Base-by-base conservation (phyloP, 35 echinoderm and acorn worm genomes). In the Amphiura filiformis region DNA sequence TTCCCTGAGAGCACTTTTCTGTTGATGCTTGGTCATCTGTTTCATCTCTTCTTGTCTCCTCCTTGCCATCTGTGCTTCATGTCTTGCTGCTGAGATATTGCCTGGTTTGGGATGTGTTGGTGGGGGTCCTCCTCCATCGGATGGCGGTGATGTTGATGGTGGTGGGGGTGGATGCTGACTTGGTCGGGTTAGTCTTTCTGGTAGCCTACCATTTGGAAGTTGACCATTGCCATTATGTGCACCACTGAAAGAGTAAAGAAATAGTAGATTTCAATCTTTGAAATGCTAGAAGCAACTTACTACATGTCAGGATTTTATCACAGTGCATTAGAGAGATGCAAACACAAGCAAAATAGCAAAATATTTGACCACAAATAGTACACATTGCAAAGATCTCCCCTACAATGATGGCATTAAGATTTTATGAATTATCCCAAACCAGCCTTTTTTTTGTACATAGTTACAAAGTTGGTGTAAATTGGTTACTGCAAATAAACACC, bases 21-120 rank as follows among this genome's bases (percentile, higher is more conserved):
- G 89, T 18, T 40, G 61, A 36, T 89, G 89, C 57, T 91, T 95
- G 15, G 57, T 80, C 81, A 82, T 84, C n/a, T 87, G 52, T 81
- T 95, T 95, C 36, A 84, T 88, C 38, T 95, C 90, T 78, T 88
- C 78, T 77, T 88, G 44, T 34, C 78, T 84, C 37, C 93, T 82
- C 37, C 82, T 91, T 14, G 90, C 75, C 1, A 95, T 57, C 86
- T 95, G 93, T 22, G 93, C 93, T 78, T 95, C 87, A 61, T 95
- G 93, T 23, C 93, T 56, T 39, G 89, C 28, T 57, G 41, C 32
- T 39, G 64, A 1, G 81, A 44, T n/a, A 91, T 52, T 14, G 22
- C 47, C 15, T 39, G 88, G 75, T 13, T 28, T 33, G 26, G 86
- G 76, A 11, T 34, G 87, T 17, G 87, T 57, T 23, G 75, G 77